Conservation (phyloP, 2,797 vertebrate species). For the Hoplostethus mediterraneus region DNA sequence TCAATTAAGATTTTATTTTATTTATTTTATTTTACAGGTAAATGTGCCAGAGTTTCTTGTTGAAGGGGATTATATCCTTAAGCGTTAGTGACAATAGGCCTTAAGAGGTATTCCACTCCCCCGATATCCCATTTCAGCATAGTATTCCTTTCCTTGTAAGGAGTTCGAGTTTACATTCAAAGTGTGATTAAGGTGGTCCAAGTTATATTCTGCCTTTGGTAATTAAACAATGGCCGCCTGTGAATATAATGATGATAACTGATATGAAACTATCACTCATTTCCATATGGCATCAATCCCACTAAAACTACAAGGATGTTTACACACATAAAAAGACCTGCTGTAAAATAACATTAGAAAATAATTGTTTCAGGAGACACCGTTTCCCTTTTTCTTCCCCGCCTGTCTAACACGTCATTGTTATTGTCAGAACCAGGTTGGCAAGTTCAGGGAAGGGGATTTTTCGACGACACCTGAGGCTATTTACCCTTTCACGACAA, state of each 20-base stretch:
- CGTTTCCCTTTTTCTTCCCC: not conserved
- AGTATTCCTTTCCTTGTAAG: not conserved
- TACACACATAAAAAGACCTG: not conserved
- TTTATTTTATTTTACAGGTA: too few relatives aligned
- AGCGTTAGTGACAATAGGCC: not conserved
- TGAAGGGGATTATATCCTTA: not conserved
- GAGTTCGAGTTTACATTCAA: not conserved
- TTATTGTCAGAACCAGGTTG: conserved; percentile 48
- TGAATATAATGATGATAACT: too few relatives aligned
- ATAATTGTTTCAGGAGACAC: not conserved
- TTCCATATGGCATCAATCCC: not conserved
- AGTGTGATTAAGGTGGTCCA: not conserved
- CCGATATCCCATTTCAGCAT: conserved; percentile 7
- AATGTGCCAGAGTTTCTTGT: not conserved
- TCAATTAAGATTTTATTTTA: too few relatives aligned
- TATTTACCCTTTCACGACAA: conserved; percentile 3
- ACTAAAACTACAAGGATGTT: not conserved
- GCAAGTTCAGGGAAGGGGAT: conserved; percentile 41
- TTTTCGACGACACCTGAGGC: conserved; percentile 36
- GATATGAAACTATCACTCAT: not conserved
- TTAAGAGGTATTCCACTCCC: not conserved
- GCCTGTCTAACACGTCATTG: not conserved
- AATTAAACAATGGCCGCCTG: not conserved
- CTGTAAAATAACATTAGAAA: too few relatives aligned
- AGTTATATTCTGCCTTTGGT: not conserved